These are phyloP conservation scores for Anguilla marmorata DNA, from an alignment of 2,797 vertebrate species.

Conservation along the genomic window DNA sequence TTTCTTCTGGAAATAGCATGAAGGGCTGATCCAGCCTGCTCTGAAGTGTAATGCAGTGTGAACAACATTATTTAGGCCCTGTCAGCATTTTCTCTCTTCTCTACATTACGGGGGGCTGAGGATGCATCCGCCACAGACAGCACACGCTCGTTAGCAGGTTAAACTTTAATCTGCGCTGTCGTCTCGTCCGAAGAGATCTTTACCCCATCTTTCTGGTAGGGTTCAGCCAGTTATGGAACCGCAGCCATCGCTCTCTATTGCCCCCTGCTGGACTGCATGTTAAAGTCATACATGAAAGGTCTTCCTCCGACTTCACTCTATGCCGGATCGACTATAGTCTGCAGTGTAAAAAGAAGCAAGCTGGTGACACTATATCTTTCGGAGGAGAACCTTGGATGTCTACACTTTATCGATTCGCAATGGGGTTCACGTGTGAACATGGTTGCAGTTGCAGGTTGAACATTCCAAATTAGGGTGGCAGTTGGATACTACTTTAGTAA, in stretches of 20 bases:
- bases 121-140: background rate
- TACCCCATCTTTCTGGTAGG: background rate
- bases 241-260: background rate
- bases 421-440: no score
- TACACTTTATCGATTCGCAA: no score
- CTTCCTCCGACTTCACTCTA: no score
- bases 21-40: background rate
- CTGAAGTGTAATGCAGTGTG: background rate
- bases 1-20: background rate
- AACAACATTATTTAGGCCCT: background rate
- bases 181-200: background rate
- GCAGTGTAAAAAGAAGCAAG: no score
- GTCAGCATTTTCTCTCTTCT: background rate
- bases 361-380: background rate
- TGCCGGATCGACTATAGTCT: no score
- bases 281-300: background rate
- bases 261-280: background rate
- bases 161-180: background rate
- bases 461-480: no score
- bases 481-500: background rate
- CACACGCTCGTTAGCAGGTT: background rate
- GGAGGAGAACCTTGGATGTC: no score
- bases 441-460: no score
- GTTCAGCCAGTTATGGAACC: background rate
- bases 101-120: background rate